phyloP scores from a whole-genome alignment of 2,797 vertebrate species.

The Sparus aurata region DNA sequence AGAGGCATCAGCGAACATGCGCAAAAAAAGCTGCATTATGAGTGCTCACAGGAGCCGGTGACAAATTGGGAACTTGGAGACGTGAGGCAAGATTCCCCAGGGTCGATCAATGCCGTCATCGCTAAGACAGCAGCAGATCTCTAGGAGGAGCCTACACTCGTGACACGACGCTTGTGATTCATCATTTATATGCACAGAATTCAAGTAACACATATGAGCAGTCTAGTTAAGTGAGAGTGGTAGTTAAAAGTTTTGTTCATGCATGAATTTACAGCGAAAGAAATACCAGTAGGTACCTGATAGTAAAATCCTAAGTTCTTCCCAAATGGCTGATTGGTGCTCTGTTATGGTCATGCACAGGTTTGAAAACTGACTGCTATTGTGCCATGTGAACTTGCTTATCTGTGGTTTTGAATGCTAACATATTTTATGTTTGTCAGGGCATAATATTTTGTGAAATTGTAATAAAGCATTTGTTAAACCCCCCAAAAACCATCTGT shows the following conservation, averaged over 20 bases:
- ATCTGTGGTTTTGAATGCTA: too few relatives aligned
- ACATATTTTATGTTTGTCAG: too few relatives aligned
- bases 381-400: too few relatives aligned
- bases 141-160: background rate
- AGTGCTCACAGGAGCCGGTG: conserved; percentile 39
- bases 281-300: too few relatives aligned
- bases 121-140: conserved; percentile 1
- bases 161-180: background rate
- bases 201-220: background rate
- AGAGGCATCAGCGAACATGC: conserved; percentile 62
- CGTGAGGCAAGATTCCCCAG: conserved; percentile 25
- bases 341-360: background rate
- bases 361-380: too few relatives aligned
- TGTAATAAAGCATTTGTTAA: too few relatives aligned
- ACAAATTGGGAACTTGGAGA: conserved; percentile 65
- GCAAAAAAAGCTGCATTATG: conserved; percentile 58
- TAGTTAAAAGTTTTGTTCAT: background rate
- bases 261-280: too few relatives aligned
- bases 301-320: too few relatives aligned
- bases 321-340: too few relatives aligned
- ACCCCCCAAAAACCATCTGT: too few relatives aligned
- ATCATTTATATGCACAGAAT: background rate
- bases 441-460: too few relatives aligned
- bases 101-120: conserved; percentile 17
- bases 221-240: background rate